Conservation (phyloP, 2,113 vertebrate genomes). For the Clinocottus analis region DNA sequence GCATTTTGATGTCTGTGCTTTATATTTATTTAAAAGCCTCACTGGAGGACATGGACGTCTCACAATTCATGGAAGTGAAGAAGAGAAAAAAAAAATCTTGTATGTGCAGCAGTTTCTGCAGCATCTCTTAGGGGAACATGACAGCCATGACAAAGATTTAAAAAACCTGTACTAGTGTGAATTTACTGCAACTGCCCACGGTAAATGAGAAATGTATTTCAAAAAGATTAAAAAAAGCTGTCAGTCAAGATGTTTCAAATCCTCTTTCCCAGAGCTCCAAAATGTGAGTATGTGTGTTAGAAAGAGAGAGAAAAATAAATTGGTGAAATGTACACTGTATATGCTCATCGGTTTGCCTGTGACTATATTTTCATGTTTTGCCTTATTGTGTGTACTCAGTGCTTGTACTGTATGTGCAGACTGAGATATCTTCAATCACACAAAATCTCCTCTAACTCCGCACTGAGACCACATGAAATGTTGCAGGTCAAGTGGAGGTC, state of each 20-base stretch:
- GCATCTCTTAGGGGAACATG: conserved; percentile 5
- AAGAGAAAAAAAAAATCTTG: neutral
- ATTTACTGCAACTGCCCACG: conserved; percentile 6
- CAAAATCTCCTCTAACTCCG: neutral
- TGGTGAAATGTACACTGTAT: neutral
- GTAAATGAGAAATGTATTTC: conserved; percentile 35
- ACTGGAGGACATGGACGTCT: conserved; percentile 8
- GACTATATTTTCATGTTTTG: neutral
- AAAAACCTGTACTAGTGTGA: conserved; percentile 14
- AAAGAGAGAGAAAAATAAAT: neutral
- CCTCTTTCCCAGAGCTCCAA: conserved; percentile 9
- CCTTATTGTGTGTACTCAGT: neutral
- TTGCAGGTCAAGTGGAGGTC: neutral
- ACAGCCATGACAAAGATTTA: conserved; percentile 19
- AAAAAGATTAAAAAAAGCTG: conserved; percentile 30
- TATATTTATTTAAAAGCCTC: conserved; percentile 21
- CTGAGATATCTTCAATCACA: neutral
- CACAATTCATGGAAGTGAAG: conserved; percentile 3
- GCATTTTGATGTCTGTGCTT: conserved; percentile 11
- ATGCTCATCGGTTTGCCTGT: neutral
- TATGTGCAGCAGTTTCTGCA: conserved; percentile 1
- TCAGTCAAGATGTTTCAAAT: conserved; percentile 45
- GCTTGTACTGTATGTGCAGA: neutral
- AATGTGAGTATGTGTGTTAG: conserved; percentile 23
- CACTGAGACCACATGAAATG: no score